These are phyloP conservation scores for Tenrec ecaudatus DNA, from an alignment of 2,113 vertebrate genomes.

Conservation along the genomic window DNA sequence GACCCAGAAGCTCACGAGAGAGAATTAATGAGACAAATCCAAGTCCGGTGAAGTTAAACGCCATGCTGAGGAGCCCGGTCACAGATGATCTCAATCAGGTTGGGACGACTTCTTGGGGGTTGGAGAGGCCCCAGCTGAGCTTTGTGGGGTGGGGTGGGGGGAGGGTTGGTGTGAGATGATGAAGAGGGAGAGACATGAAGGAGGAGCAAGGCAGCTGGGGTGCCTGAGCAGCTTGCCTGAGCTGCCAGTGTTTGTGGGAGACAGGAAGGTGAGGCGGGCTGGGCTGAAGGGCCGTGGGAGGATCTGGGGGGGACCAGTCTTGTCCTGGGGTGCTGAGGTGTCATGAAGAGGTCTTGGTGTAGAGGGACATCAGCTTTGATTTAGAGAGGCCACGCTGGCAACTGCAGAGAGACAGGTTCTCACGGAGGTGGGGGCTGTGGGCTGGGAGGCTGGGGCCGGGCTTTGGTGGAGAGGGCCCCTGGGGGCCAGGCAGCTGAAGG, in stretches of 20 bases:
- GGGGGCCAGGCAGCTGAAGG: not conserved
- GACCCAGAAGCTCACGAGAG: not conserved
- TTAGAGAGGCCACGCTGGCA: not conserved
- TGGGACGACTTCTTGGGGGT: not conserved
- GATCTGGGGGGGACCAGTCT: rapidly evolving
- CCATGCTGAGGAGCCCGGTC: not conserved
- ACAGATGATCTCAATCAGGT: not conserved
- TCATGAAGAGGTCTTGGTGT: not conserved
- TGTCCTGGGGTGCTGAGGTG: not conserved
- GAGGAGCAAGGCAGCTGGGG: not conserved
- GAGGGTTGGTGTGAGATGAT: not conserved
- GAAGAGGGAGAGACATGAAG: not conserved
- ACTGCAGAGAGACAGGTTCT: not conserved
- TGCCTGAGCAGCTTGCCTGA: rapidly evolving
- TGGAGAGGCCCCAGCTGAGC: not conserved
- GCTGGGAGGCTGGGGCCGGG: rapidly evolving
- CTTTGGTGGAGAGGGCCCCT: not conserved
- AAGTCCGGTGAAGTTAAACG: not conserved
- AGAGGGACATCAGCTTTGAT: not conserved
- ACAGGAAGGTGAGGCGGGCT: rapidly evolving
- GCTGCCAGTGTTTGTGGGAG: rapidly evolving
- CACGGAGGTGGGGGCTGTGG: rapidly evolving
- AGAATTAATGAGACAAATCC: not conserved
- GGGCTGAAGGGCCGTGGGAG: rapidly evolving
- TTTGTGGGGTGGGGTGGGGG: constrained; percentile 5